These are phyloP conservation scores for Corydoras sp. DNA, from an alignment of 2,113 vertebrate species.

Conservation along the genomic window DNA sequence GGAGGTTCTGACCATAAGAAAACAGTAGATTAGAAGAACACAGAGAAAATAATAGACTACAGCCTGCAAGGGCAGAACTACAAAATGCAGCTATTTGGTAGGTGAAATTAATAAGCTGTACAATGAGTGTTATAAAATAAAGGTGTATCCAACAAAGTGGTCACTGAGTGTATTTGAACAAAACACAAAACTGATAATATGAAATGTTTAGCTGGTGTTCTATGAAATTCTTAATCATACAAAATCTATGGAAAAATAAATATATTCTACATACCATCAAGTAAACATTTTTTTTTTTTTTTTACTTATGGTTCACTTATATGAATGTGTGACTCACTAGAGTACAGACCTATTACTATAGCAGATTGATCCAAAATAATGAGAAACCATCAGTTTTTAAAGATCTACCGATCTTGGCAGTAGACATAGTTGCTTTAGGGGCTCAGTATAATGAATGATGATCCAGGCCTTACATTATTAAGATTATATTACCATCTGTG, in stretches of 20 bases:
- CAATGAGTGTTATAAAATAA: too few relatives aligned
- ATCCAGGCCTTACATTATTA: neutral
- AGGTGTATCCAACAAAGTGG: too few relatives aligned
- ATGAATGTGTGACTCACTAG: too few relatives aligned
- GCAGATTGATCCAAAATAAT: neutral
- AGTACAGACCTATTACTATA: neutral
- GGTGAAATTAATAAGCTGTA: too few relatives aligned
- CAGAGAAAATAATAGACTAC: too few relatives aligned
- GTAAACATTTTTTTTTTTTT: neutral
- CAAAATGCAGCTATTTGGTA: too few relatives aligned
- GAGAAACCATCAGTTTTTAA: neutral
- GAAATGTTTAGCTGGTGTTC: too few relatives aligned
- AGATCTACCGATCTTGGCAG: too few relatives aligned
- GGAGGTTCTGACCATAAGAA: too few relatives aligned
- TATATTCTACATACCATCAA: neutral
- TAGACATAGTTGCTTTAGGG: too few relatives aligned
- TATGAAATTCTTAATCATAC: neutral
- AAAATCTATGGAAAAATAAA: neutral
- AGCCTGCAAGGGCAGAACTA: too few relatives aligned
- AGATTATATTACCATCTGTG: constrained; percentile 32
- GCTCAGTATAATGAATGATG: neutral
- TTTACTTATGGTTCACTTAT: neutral
- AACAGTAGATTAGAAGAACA: too few relatives aligned
- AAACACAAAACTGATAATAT: neutral
- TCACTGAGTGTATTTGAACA: neutral